A percentile compares a stretch with the other conserved stretches of the same genome.
phyloP scores from a whole-genome alignment of 2,888 invertebrate genomes.

The Molorchus minor region DNA sequence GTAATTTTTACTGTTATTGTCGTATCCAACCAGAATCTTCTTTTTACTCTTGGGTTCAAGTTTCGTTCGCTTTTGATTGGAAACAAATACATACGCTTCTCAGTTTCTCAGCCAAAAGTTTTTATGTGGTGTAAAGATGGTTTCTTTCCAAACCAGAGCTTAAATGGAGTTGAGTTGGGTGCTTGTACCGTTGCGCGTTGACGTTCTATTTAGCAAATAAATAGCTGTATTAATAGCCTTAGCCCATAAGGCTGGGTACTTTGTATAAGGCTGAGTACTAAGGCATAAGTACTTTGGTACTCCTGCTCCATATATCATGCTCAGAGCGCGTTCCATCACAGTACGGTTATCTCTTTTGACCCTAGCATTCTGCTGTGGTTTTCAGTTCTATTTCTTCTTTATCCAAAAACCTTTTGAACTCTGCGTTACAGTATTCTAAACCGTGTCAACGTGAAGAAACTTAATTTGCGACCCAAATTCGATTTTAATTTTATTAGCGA shows the following conservation, averaged over 20 bases:
- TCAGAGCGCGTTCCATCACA: slow-evolving; percentile 49
- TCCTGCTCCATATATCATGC: slow-evolving; percentile 49
- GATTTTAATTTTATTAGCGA: slow-evolving; percentile 24
- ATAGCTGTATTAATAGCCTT: slow-evolving; percentile 53
- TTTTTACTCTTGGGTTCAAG: background rate
- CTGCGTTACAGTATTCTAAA: slow-evolving; percentile 17
- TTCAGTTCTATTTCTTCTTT: slow-evolving; percentile 43
- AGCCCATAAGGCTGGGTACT: no score
- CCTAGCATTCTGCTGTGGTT: slow-evolving; percentile 48
- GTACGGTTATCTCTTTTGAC: slow-evolving; percentile 52
- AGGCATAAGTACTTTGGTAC: slow-evolving; percentile 45
- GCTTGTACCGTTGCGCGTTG: slow-evolving; percentile 14
- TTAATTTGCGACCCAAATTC: slow-evolving; percentile 28
- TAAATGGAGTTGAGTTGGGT: slow-evolving; percentile 6
- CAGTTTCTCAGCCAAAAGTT: no score
- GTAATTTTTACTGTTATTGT: no score
- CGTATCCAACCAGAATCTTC: no score
- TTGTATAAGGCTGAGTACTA: no score
- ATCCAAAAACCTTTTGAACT: slow-evolving; percentile 16
- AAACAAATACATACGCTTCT: background rate
- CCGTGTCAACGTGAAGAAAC: slow-evolving; percentile 23
- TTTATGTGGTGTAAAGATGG: no score
- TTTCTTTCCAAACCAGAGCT: background rate
- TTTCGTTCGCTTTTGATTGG: background rate
- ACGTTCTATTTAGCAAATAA: slow-evolving; percentile 24